Evolutionary conservation across 2,888 invertebrate genomes (phyloP).

Genomic region (Tuberolachnus salignus): DNA sequence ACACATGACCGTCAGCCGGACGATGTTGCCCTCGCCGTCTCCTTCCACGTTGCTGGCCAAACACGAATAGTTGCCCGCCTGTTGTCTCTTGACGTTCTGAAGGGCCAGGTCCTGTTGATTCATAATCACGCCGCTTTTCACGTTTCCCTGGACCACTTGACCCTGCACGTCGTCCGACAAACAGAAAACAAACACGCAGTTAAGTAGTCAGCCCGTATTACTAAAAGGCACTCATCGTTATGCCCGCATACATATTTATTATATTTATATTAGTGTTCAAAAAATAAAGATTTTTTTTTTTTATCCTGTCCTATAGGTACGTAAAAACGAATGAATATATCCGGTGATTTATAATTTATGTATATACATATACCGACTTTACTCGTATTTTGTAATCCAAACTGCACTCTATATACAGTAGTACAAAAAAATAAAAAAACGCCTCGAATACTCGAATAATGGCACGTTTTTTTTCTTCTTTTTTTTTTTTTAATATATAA

Average conservation of each 20-base stretch:
- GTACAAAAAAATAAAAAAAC: conserved; percentile 20
- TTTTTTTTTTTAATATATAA: background rate
- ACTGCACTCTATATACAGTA: background rate
- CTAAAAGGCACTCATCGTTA: conserved; percentile 34
- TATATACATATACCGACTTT: too few species aligned
- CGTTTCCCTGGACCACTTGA: conserved; percentile 83
- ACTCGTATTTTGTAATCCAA: too few species aligned
- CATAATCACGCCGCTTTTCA: conserved; percentile 84
- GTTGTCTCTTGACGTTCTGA: conserved; percentile 78
- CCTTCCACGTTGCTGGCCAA: conserved; percentile 91
- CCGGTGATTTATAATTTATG: background rate
- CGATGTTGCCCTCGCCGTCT: conserved; percentile 81
- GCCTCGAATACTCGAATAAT: background rate
- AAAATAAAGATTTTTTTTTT: background rate
- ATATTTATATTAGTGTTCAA: too few species aligned
- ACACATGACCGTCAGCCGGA: conserved; percentile 89
- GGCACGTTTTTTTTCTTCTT: background rate
- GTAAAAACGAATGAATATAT: conserved; percentile 10
- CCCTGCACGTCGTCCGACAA: conserved; percentile 70
- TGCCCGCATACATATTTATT: background rate
- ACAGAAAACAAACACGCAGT: conserved; percentile 38
- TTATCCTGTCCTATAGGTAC: background rate
- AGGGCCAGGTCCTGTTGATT: conserved; percentile 82
- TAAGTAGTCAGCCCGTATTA: background rate
- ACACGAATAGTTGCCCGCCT: conserved; percentile 87